Evolutionary conservation across 2,797 vertebrate genomes (phyloP).

Genomic region (Sebastes alutus): DNA sequence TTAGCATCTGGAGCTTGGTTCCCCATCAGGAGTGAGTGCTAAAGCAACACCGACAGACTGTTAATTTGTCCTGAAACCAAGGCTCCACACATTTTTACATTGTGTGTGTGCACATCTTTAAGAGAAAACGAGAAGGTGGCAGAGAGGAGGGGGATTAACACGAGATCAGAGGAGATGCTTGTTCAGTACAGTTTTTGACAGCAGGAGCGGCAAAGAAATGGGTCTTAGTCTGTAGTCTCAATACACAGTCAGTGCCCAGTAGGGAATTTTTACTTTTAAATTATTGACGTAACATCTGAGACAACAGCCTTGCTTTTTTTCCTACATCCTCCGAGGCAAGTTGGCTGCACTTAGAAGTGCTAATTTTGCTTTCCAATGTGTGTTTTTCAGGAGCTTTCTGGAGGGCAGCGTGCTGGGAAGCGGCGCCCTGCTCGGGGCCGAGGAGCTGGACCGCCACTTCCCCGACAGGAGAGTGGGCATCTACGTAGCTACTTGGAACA

Average conservation of each 20-base stretch:
- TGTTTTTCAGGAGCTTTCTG: conserved; percentile 90
- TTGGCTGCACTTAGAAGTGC: background rate
- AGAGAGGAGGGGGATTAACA: conserved; percentile 33
- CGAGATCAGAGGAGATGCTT: conserved; percentile 52
- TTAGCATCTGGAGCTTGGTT: conserved; percentile 15
- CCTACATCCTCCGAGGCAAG: background rate
- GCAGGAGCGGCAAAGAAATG: background rate
- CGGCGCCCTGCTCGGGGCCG: conserved; percentile 92
- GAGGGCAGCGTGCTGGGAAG: conserved; percentile 94
- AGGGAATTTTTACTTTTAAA: background rate
- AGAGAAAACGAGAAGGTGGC: background rate
- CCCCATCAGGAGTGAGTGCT: background rate
- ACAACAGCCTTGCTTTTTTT: background rate
- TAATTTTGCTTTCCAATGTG: background rate
- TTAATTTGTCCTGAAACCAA: background rate
- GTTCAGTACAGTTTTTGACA: conserved; percentile 50
- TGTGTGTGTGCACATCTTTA: conserved; percentile 7
- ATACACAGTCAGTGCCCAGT: background rate
- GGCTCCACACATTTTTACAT: background rate
- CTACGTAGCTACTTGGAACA: conserved; percentile 96
- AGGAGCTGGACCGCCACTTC: conserved; percentile 95
- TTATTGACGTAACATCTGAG: background rate
- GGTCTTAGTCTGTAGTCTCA: background rate
- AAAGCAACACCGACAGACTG: background rate
- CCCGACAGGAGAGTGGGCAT: conserved; percentile 89